Percentiles rank a stretch among this genome's conserved stretches.
Conservation (phyloP, 2,797 vertebrate species). For the Alcedo atthis region DNA sequence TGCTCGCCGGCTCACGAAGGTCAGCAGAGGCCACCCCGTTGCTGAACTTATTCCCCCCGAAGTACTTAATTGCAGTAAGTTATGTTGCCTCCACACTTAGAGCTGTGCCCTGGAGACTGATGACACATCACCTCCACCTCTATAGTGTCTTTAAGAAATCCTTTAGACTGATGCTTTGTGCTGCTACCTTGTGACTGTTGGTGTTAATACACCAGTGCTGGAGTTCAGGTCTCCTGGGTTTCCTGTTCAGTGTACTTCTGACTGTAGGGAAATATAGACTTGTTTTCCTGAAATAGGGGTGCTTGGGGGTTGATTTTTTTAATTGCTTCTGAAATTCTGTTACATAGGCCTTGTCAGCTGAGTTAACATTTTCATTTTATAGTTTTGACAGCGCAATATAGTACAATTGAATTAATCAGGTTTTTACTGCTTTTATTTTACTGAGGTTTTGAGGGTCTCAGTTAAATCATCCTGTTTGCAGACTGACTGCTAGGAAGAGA, state of each 20-base stretch:
- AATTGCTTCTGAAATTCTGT: slow-evolving; percentile 18
- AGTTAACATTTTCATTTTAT: slow-evolving; percentile 33
- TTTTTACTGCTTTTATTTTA: slow-evolving; percentile 9
- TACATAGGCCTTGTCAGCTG: not conserved
- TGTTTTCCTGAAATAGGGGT: not conserved
- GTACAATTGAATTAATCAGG: not conserved
- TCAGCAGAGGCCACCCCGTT: not conserved
- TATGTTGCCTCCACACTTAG: accelerated
- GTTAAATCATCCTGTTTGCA: slow-evolving; percentile 26
- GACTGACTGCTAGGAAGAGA: not conserved
- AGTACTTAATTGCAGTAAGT: not conserved
- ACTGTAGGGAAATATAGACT: not conserved
- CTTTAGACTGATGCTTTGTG: not conserved
- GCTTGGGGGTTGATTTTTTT: not conserved
- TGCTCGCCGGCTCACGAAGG: not conserved
- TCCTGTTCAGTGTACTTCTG: not conserved
- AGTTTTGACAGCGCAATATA: slow-evolving; percentile 18
- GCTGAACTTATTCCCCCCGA: not conserved
- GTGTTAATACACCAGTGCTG: not conserved
- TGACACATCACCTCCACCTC: not conserved
- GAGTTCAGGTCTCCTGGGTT: not conserved
- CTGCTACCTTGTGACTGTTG: slow-evolving; percentile 30
- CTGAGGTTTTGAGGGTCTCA: not conserved
- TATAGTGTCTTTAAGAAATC: not conserved
- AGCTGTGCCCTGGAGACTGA: not conserved